These are phyloP conservation scores for Polia nebulosa DNA, from an alignment of 2,888 invertebrate species.

Conservation along the genomic window DNA sequence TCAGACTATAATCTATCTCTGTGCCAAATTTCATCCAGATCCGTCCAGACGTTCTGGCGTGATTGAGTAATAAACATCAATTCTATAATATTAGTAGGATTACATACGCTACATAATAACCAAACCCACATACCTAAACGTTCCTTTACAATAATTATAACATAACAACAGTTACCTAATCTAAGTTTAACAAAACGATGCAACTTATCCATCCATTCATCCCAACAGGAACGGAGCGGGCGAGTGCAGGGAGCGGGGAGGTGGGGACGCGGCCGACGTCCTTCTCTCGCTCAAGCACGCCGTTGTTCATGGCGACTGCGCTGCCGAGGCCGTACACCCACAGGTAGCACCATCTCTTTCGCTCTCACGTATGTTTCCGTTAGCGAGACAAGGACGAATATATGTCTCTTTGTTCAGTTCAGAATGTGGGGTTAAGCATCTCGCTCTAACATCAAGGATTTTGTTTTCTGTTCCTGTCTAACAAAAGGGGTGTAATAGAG, in stretches of 20 bases:
- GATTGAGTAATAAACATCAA: no score
- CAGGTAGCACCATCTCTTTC: conserved; percentile 85
- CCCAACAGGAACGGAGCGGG: conserved; percentile 85
- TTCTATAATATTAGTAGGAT: no score
- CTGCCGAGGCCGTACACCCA: conserved; percentile 87
- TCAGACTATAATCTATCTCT: no score
- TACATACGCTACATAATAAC: neutral
- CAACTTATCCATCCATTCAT: conserved; percentile 52
- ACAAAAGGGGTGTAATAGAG: conserved; percentile 64
- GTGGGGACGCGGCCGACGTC: conserved; percentile 96
- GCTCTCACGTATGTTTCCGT: conserved; percentile 21
- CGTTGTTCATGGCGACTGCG: conserved; percentile 94
- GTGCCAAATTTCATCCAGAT: no score
- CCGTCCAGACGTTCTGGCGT: no score
- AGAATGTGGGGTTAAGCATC: conserved; percentile 8
- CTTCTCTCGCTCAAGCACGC: conserved; percentile 96
- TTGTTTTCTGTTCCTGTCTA: conserved; percentile 57
- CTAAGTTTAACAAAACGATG: conserved; percentile 45
- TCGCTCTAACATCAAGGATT: conserved; percentile 41
- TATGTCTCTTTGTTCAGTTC: conserved; percentile 11
- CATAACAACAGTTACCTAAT: conserved; percentile 12
- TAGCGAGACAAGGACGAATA: conserved; percentile 61
- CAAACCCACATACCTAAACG: neutral
- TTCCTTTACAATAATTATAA: neutral
- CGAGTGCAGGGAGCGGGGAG: conserved; percentile 90